These are phyloP conservation scores for Uloborus diversus DNA, from an alignment of 1,140 invertebrate species.

Conservation along the genomic window DNA sequence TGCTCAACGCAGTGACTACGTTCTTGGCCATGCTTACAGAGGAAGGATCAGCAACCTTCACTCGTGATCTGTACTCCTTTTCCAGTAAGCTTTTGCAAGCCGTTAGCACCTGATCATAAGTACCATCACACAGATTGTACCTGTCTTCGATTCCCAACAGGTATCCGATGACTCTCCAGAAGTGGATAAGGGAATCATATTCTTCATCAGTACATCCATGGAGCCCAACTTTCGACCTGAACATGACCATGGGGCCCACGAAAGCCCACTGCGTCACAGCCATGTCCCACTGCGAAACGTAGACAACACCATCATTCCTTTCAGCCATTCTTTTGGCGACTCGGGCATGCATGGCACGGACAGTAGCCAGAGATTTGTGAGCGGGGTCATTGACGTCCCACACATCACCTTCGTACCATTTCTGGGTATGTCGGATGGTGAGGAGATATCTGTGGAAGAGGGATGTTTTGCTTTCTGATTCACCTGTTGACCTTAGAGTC, in stretches of 20 bases:
- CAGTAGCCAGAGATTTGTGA: slow-evolving; percentile 65
- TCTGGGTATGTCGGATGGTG: slow-evolving; percentile 75
- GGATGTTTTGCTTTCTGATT: slow-evolving; percentile 66
- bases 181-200: slow-evolving; percentile 78
- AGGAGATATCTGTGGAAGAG: slow-evolving; percentile 80
- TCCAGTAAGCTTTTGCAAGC: slow-evolving; percentile 3
- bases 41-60: not conserved
- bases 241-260: slow-evolving; percentile 78
- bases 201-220: slow-evolving; percentile 68
- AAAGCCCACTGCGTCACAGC: slow-evolving; percentile 77
- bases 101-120: slow-evolving; percentile 63
- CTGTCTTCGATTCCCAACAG: slow-evolving; percentile 83
- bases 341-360: slow-evolving; percentile 66
- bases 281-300: slow-evolving; percentile 80
- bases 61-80: not conserved
- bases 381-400: slow-evolving; percentile 65
- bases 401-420: slow-evolving; percentile 78
- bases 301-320: slow-evolving; percentile 54
- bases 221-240: slow-evolving; percentile 74
- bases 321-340: slow-evolving; percentile 58
- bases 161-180: slow-evolving; percentile 84
- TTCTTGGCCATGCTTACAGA: slow-evolving; percentile 22
- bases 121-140: slow-evolving; percentile 71
- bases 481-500: slow-evolving; percentile 66
- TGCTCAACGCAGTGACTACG: slow-evolving; percentile 11